A percentile compares a stretch with the other conserved stretches of the same genome.
Evolutionary conservation across 2,888 invertebrate species (phyloP).

Genomic region (Chromoteleia sp.): DNA sequence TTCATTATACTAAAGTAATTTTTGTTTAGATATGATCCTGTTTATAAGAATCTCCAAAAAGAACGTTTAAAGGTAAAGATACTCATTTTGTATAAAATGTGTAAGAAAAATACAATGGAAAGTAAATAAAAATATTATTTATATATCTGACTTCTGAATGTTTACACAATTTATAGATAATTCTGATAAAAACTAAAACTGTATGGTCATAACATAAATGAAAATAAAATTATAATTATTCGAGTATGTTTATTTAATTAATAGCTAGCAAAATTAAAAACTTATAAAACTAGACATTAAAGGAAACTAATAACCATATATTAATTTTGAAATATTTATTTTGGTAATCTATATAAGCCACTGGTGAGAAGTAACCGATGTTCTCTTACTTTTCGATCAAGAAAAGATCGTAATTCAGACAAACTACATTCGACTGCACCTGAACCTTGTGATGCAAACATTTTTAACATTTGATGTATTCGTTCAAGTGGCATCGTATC

Average conservation of each 20-base stretch:
- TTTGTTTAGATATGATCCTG: conserved; percentile 91
- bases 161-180: too few species aligned
- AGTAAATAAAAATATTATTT: too few species aligned
- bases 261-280: too few species aligned
- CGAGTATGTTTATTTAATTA: too few species aligned
- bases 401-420: conserved; percentile 94
- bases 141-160: too few species aligned
- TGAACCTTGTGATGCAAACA: conserved; percentile 97
- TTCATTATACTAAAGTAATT: conserved; percentile 48
- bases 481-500: conserved; percentile 95
- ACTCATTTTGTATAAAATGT: not conserved
- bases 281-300: too few species aligned
- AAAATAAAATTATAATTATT: too few species aligned
- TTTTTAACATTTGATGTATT: conserved; percentile 97
- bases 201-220: too few species aligned
- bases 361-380: conserved; percentile 94
- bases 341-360: conserved; percentile 95
- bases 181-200: too few species aligned
- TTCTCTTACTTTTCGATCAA: conserved; percentile 96
- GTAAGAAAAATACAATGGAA: too few species aligned
- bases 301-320: too few species aligned
- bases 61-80: conserved; percentile 78
- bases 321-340: conserved; percentile 80
- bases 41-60: conserved; percentile 97
- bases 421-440: conserved; percentile 94